Percentiles rank a stretch among this genome's conserved stretches.
Conservation (phyloP, 2,888 invertebrate genomes). For the Platypus cylindrus region DNA sequence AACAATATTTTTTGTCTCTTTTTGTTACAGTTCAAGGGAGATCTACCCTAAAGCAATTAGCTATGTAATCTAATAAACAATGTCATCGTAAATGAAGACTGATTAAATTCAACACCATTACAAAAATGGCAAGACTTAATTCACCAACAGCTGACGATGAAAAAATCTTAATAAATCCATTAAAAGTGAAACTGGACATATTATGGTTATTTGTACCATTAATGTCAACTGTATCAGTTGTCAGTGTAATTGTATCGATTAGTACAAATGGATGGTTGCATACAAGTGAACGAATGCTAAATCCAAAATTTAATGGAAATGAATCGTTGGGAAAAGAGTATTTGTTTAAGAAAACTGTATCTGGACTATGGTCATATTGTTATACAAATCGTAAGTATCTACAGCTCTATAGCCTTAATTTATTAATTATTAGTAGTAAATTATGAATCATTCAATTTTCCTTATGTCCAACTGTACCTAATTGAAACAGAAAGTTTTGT, state of each 20-base stretch:
- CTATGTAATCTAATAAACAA: no score
- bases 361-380: slow-evolving; percentile 73
- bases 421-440: no score
- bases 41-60: no score
- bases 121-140: slow-evolving; percentile 13
- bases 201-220: slow-evolving; percentile 51
- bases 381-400: slow-evolving; percentile 65
- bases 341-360: slow-evolving; percentile 60
- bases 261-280: slow-evolving; percentile 76
- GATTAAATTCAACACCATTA: no score
- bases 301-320: slow-evolving; percentile 64
- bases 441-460: no score
- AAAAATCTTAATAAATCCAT: slow-evolving; percentile 27
- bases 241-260: slow-evolving; percentile 60
- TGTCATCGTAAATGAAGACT: no score
- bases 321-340: slow-evolving; percentile 56
- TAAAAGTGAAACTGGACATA: slow-evolving; percentile 49
- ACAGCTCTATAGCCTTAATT: no score
- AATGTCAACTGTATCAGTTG: slow-evolving; percentile 57
- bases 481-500: no score
- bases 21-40: no score
- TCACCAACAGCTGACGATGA: slow-evolving; percentile 12
- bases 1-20: no score
- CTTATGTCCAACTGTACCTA: no score
- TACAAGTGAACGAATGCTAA: slow-evolving; percentile 74